Evolutionary conservation across 1,140 invertebrate genomes (phyloP).

Genomic region (Leucophenga varia): DNA sequence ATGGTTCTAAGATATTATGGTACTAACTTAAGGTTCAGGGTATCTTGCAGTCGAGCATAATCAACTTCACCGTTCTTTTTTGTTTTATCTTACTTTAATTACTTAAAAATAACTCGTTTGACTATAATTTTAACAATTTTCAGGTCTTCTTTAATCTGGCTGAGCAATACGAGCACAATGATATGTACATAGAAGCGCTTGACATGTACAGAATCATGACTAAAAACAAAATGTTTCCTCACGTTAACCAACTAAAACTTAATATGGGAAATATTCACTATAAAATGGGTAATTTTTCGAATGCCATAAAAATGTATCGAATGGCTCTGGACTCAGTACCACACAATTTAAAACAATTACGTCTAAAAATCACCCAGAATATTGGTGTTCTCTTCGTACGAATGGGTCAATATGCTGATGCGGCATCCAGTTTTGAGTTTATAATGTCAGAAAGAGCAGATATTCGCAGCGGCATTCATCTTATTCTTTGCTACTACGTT

Average conservation of each 20-base stretch:
- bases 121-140: constrained; percentile 14
- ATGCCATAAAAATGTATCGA: constrained; percentile 96
- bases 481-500: constrained; percentile 91
- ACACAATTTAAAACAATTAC: constrained; percentile 85
- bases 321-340: constrained; percentile 97
- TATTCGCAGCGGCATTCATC: constrained; percentile 86
- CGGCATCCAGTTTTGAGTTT: constrained; percentile 94
- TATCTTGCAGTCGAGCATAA: too few relatives aligned
- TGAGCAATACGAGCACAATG: constrained; percentile 89
- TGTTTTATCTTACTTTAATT: too few relatives aligned
- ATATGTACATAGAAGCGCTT: constrained; percentile 93
- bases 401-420: constrained; percentile 95
- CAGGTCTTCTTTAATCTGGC: constrained; percentile 93
- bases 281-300: constrained; percentile 89
- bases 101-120: too few relatives aligned
- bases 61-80: too few relatives aligned
- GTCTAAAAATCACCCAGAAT: constrained; percentile 97
- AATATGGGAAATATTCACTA: constrained; percentile 99
- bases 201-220: constrained; percentile 92
- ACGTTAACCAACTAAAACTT: constrained; percentile 87
- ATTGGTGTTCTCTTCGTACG: constrained; percentile 94
- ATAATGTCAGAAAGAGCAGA: constrained; percentile 95
- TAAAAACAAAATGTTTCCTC: constrained; percentile 83
- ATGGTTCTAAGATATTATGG: too few relatives aligned
- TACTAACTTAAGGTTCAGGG: too few relatives aligned